Conservation (phyloP, 2,888 invertebrate species). For the Drymonia ruficornis region DNA sequence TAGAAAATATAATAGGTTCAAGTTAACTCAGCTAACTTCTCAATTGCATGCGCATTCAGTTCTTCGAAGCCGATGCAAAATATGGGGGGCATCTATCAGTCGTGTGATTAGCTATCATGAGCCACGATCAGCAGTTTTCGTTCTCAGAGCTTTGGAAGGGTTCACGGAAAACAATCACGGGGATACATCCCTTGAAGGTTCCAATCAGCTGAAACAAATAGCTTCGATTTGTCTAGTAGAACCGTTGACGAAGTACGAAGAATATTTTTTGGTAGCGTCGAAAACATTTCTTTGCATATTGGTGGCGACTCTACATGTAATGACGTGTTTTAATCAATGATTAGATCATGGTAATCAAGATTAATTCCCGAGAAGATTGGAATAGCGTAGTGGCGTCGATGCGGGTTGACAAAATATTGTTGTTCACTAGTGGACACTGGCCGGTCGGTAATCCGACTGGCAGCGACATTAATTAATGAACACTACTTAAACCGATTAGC, state of each 20-base stretch:
- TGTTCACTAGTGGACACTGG: conserved; percentile 55
- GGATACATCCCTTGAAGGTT: conserved; percentile 65
- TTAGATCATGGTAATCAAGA: conserved; percentile 50
- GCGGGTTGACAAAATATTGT: conserved; percentile 73
- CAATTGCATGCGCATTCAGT: not conserved
- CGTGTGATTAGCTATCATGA: conserved; percentile 64
- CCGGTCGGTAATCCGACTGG: conserved; percentile 58
- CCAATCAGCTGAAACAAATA: conserved; percentile 81
- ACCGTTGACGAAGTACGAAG: conserved; percentile 35
- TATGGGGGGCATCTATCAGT: conserved; percentile 45
- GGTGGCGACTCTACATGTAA: too few relatives aligned
- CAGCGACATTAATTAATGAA: conserved; percentile 70
- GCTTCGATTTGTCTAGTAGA: conserved; percentile 56
- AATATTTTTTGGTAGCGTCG: conserved; percentile 14
- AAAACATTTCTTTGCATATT: conserved; percentile 32
- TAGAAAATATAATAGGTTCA: conserved; percentile 3
- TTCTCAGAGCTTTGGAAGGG: conserved; percentile 62
- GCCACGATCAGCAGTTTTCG: conserved; percentile 59
- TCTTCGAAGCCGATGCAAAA: conserved; percentile 14
- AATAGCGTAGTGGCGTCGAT: conserved; percentile 20
- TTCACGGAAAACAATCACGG: conserved; percentile 78
- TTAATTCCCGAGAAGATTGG: conserved; percentile 41
- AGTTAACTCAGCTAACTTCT: not conserved
- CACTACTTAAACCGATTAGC: conserved; percentile 76
- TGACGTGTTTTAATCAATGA: too few relatives aligned